phyloP scores from a whole-genome alignment of 2,888 invertebrate species.

The Trilocha varians region DNA sequence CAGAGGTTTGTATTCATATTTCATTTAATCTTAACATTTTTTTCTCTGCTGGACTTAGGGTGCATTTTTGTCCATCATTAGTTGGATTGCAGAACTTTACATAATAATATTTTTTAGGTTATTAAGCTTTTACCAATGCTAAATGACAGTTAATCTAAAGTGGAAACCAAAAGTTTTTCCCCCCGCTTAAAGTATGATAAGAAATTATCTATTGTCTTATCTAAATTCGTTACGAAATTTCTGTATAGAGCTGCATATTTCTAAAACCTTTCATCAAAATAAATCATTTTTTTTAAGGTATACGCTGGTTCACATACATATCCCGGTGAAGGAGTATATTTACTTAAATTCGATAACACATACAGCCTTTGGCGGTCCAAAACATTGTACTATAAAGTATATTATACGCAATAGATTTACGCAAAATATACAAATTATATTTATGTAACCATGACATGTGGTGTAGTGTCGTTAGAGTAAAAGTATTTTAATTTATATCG shows the following conservation, averaged over 20 bases:
- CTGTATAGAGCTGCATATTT: not conserved
- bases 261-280: not conserved
- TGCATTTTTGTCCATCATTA: too few species aligned
- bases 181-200: too few species aligned
- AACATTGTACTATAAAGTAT: constrained; percentile 98
- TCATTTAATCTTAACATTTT: too few species aligned
- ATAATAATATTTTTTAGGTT: too few species aligned
- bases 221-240: too few species aligned
- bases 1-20: constrained; percentile 76
- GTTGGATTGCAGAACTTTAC: too few species aligned
- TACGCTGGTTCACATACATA: constrained; percentile 98
- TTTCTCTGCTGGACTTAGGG: too few species aligned
- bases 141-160: too few species aligned
- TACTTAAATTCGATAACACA: constrained; percentile 99
- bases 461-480: not conserved
- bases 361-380: constrained; percentile 99
- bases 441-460: constrained; percentile 35
- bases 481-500: not conserved
- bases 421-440: constrained; percentile 6
- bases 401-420: constrained; percentile 84
- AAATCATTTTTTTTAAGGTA: constrained; percentile 66
- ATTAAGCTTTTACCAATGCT: too few species aligned
- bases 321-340: constrained; percentile 97
- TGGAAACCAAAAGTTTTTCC: too few species aligned
- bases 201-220: too few species aligned